These are phyloP conservation scores for Spodoptera frugiperda DNA, from an alignment of 1,140 invertebrate species.

Conservation along the genomic window DNA sequence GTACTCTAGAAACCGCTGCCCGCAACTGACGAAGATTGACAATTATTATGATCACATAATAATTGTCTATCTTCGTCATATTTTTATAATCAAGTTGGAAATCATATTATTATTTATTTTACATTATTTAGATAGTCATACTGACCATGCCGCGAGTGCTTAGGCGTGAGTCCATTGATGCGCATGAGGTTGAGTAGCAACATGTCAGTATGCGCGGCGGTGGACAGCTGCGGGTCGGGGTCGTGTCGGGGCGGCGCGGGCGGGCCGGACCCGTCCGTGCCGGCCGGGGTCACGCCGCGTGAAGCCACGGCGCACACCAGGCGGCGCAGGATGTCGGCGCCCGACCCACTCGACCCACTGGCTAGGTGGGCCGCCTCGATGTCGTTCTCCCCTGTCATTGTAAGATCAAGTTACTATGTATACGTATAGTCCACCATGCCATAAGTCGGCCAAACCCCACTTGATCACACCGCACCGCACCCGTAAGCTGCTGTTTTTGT, in stretches of 20 bases:
- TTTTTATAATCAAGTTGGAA: too few species aligned
- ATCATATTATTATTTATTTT: too few species aligned
- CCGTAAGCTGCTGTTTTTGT: background rate
- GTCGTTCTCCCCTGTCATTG: conserved; percentile 73
- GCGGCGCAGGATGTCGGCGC: conserved; percentile 65
- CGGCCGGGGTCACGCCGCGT: conserved; percentile 52
- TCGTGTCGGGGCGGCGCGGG: conserved; percentile 52
- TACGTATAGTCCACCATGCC: background rate
- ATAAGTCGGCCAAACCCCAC: conserved; percentile 4
- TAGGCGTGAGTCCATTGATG: conserved; percentile 78
- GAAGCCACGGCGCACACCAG: conserved; percentile 67
- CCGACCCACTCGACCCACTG: conserved; percentile 12
- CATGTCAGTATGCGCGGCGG: conserved; percentile 78
- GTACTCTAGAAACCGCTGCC: too few species aligned
- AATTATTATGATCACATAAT: too few species aligned
- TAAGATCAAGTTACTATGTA: background rate
- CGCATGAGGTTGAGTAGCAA: conserved; percentile 80
- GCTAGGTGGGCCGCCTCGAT: conserved; percentile 61
- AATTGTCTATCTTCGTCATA: too few species aligned
- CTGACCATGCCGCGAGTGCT: conserved; percentile 66
- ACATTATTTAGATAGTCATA: too few species aligned
- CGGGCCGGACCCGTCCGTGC: conserved; percentile 57
- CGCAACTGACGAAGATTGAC: too few species aligned
- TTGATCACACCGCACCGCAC: conserved; percentile 17
- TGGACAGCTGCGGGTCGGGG: conserved; percentile 74